Percentiles rank a stretch among this genome's conserved stretches.
These are phyloP conservation scores for Microcaecilia unicolor DNA, from an alignment of 2,797 vertebrate species.

Conservation along the genomic window DNA sequence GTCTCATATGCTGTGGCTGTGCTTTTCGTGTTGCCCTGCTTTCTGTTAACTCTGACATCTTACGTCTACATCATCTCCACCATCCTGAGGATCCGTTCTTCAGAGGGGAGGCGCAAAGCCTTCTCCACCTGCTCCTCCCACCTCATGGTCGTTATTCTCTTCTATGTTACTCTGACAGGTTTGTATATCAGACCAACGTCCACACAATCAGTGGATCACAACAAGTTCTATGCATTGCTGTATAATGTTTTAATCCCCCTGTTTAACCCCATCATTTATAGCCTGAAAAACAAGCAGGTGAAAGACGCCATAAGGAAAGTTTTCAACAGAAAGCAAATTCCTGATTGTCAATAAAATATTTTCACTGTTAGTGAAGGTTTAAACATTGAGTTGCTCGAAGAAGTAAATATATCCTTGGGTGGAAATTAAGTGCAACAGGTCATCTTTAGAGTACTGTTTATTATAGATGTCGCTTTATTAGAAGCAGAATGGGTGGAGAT, in stretches of 20 bases:
- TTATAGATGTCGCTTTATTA: too few species aligned
- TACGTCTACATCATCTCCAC: constrained; percentile 14
- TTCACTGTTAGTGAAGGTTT: too few species aligned
- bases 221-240: constrained; percentile 16
- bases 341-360: too few species aligned
- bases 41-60: not conserved
- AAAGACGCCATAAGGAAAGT: constrained; percentile 3
- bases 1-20: too few species aligned
- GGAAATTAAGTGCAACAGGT: too few species aligned
- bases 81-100: constrained; percentile 7
- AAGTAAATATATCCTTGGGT: too few species aligned
- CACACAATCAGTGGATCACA: constrained; percentile 13
- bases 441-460: too few species aligned
- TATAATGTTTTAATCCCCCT: constrained; percentile 17
- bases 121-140: constrained; percentile 23
- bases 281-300: constrained; percentile 14
- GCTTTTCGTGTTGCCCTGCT: too few species aligned
- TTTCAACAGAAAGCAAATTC: too few species aligned
- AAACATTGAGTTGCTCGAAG: too few species aligned
- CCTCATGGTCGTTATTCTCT: not conserved
- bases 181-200: constrained; percentile 2
- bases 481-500: too few species aligned
- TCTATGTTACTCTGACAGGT: constrained; percentile 10
- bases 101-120: constrained; percentile 2
- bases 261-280: constrained; percentile 29